These are phyloP conservation scores for Rhynchopsitta pachyrhyncha DNA, from an alignment of 2,113 vertebrate genomes.

Conservation along the genomic window DNA sequence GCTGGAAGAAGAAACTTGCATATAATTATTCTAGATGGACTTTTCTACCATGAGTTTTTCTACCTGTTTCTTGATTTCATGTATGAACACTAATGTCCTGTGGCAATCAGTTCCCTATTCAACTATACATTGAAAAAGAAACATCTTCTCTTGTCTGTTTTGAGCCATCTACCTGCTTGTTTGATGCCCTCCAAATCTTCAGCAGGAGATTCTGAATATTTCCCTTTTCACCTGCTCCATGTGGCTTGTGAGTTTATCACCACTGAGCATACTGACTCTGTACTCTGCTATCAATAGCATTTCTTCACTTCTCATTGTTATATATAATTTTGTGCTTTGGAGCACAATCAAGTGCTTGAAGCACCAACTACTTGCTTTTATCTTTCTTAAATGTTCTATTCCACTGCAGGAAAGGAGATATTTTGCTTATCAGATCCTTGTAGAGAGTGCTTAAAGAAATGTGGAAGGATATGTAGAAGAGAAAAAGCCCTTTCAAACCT, in stretches of 20 bases:
- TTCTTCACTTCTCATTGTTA: background rate
- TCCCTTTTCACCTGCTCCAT: background rate
- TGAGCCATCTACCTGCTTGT: background rate
- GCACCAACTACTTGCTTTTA: background rate
- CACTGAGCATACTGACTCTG: background rate
- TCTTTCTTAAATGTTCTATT: background rate
- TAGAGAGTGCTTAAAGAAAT: background rate
- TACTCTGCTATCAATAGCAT: background rate
- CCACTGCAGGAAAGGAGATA: background rate
- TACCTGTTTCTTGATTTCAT: background rate
- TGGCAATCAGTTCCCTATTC: background rate
- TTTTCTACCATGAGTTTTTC: background rate
- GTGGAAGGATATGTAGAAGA: background rate
- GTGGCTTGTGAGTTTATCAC: background rate
- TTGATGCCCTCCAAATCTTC: background rate
- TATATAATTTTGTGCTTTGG: background rate
- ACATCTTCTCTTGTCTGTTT: background rate
- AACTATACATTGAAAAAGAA: background rate
- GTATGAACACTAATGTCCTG: background rate
- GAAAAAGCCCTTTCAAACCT: background rate
- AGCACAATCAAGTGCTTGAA: background rate
- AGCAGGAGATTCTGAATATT: background rate
- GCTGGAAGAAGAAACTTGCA: background rate
- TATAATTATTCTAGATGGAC: background rate
- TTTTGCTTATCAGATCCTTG: background rate